Percentiles rank a stretch among this genome's conserved stretches.
Conservation (phyloP, 2,888 invertebrate species). For the Lasioglossum marginatum region DNA sequence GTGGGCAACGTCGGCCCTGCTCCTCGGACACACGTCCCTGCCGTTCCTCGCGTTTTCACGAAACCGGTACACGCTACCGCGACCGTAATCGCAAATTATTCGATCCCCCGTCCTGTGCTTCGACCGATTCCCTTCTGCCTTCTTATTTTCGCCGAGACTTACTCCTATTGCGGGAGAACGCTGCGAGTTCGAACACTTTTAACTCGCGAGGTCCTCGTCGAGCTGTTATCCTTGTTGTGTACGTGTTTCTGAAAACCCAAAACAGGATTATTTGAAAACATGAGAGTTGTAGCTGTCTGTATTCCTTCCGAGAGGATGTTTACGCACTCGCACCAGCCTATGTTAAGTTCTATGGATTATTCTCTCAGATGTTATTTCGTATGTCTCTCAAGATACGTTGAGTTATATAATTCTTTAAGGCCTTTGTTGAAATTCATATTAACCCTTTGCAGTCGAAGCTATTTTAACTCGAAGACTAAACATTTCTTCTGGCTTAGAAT, state of each 20-base stretch:
- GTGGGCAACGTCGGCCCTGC: constrained; percentile 15
- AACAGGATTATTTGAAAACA: neutral
- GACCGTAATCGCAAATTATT: constrained; percentile 67
- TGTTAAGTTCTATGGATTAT: neutral
- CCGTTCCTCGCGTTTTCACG: constrained; percentile 44
- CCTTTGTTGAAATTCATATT: no score
- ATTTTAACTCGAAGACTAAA: no score
- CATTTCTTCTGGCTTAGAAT: no score
- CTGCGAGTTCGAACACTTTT: neutral
- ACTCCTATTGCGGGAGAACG: neutral
- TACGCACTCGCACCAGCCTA: neutral
- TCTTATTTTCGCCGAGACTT: neutral
- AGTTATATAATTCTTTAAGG: no score
- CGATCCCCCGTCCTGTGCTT: neutral
- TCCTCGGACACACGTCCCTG: constrained; percentile 13
- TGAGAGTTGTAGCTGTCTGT: neutral
- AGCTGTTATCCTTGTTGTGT: neutral
- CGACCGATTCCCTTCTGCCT: neutral
- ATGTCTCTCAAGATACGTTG: no score
- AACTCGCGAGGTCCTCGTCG: neutral
- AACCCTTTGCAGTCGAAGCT: no score
- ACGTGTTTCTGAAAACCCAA: neutral
- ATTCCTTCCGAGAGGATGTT: neutral
- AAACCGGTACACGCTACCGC: constrained; percentile 55
- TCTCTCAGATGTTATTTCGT: no score